Percentiles rank a stretch among this genome's conserved stretches.
These are phyloP conservation scores for Stomatorhinus ivindoensis DNA, from an alignment of 2,113 vertebrate genomes.

Conservation along the genomic window DNA sequence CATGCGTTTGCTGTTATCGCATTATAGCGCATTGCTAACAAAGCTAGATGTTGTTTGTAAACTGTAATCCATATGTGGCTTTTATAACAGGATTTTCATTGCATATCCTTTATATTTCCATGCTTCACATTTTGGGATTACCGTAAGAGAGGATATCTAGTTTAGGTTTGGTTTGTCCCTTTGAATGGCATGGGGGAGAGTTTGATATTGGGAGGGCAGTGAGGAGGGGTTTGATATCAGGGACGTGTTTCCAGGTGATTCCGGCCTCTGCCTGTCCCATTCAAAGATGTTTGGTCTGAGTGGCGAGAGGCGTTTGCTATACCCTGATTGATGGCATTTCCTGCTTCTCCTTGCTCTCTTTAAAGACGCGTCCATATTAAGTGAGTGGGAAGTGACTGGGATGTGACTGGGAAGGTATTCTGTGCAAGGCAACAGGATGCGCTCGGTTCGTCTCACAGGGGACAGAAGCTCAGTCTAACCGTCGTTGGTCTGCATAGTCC, in stretches of 20 bases:
- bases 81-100: neutral
- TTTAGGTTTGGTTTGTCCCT: neutral
- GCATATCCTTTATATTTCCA: neutral
- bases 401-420: neutral
- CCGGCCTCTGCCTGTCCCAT: neutral
- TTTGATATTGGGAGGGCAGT: neutral
- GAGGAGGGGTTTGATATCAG: neutral
- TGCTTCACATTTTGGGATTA: neutral
- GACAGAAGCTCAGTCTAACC: slow-evolving; percentile 27
- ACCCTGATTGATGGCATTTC: neutral
- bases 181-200: neutral
- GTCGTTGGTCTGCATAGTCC: neutral
- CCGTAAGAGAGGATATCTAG: neutral
- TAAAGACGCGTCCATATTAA: neutral
- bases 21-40: neutral
- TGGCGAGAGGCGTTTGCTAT: neutral
- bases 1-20: neutral
- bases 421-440: neutral
- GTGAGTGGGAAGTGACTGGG: neutral
- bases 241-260: too few species aligned
- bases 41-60: neutral
- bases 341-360: neutral
- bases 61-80: neutral
- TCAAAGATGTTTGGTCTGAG: neutral
- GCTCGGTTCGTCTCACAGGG: neutral